Conservation (phyloP, 2,888 invertebrate species). For the Brachyptera risi region DNA sequence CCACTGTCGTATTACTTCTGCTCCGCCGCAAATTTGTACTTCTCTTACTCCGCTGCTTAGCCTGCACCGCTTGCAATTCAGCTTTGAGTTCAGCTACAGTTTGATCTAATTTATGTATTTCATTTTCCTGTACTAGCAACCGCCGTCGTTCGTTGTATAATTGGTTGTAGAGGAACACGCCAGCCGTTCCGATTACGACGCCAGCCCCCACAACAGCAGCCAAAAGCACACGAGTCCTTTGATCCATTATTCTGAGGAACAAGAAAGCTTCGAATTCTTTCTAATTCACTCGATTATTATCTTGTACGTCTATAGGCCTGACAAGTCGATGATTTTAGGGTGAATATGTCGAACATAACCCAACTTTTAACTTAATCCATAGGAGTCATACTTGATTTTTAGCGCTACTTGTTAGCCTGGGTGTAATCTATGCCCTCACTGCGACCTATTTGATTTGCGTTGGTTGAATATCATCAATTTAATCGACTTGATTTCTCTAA, state of each 20-base stretch:
- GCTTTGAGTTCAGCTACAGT: conserved; percentile 36
- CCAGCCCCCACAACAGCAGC: conserved; percentile 39
- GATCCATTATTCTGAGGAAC: conserved; percentile 18
- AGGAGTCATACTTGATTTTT: too few relatives aligned
- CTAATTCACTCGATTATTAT: too few relatives aligned
- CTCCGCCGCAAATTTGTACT: not conserved
- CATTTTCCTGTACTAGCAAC: conserved; percentile 35
- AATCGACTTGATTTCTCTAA: too few relatives aligned
- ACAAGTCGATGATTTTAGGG: too few relatives aligned
- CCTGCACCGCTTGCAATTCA: conserved; percentile 34
- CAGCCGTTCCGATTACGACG: conserved; percentile 38
- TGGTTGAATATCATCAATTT: too few relatives aligned
- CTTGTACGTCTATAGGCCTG: too few relatives aligned
- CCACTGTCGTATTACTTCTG: not conserved
- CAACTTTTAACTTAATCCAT: too few relatives aligned
- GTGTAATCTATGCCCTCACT: too few relatives aligned
- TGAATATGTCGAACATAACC: too few relatives aligned
- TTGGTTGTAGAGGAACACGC: conserved; percentile 38
- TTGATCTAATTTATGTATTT: conserved; percentile 34
- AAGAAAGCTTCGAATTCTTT: too few relatives aligned
- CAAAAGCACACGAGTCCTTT: conserved; percentile 34
- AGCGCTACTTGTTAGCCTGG: too few relatives aligned
- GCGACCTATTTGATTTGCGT: too few relatives aligned
- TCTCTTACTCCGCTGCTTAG: not conserved
- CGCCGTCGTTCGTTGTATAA: conserved; percentile 36